These are phyloP conservation scores for Taenaris catops DNA, from an alignment of 2,888 invertebrate species.

Conservation along the genomic window DNA sequence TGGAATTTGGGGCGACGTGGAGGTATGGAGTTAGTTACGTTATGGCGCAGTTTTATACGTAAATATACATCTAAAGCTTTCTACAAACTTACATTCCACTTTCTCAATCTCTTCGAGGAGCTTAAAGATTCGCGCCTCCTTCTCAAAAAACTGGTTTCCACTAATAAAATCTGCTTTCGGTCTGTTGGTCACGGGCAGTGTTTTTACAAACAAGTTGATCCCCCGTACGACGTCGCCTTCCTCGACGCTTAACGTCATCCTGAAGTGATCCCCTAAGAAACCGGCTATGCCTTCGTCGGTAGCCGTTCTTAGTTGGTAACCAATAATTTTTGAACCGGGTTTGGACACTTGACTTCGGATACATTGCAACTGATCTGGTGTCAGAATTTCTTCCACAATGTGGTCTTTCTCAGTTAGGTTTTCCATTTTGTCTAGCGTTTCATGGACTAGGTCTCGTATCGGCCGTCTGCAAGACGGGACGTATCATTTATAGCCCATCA, in stretches of 20 bases:
- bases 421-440: no score
- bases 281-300: slow-evolving; percentile 43
- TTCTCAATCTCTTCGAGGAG: slow-evolving; percentile 43
- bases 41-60: no score
- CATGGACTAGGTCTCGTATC: no score
- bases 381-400: no score
- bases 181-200: slow-evolving; percentile 42
- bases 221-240: slow-evolving; percentile 25
- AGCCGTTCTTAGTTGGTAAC: slow-evolving; percentile 27
- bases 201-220: slow-evolving; percentile 51
- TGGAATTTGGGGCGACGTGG: no score
- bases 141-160: slow-evolving; percentile 37
- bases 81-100: slow-evolving; percentile 26
- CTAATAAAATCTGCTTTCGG: slow-evolving; percentile 52
- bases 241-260: slow-evolving; percentile 35
- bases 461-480: no score
- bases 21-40: no score
- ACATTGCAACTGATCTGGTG: no score
- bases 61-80: no score
- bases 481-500: no score
- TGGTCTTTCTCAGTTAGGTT: neutral
- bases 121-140: slow-evolving; percentile 49
- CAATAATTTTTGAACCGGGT: slow-evolving; percentile 1
- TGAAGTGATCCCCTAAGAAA: slow-evolving; percentile 55
- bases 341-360: no score